Evolutionary conservation across 2,797 vertebrate genomes (phyloP), one percentile per base, ranked within the genome.

Genomic region (Lutra lutra): DNA sequence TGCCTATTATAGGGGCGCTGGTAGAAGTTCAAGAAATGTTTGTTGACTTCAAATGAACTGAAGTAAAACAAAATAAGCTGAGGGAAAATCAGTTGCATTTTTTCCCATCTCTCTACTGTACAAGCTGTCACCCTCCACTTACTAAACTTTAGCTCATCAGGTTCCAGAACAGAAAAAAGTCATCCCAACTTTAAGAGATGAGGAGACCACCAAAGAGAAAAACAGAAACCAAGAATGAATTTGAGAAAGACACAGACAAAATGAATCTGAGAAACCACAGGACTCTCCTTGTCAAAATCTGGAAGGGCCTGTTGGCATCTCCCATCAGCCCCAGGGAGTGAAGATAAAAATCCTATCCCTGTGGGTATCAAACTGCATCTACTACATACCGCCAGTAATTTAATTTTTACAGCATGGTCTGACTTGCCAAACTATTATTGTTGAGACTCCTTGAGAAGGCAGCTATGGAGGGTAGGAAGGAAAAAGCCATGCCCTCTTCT

Each of bases 311-410:
- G 91, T 89, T 96, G 96, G 92, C n/a, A 4, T 66, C 75, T 94
- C 1, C 2, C 78, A 73, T 73, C 96, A 98, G 98, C 94, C 93
- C 95, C 92, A 66, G 80, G 84, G 95, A 88, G 56, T 11, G 21
- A 56, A 97, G 98, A 98, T 98, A 98, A 98, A 98, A 95, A 98
- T 98, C 98, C 98, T 88, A 98, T 97, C 97, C 96, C 97, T 97
- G 38, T 97, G 98, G 98, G 98, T 97, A 98, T 98, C 0, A 58
- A 98, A 97, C 96, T 92, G 89, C 97, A 98, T 93, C 98, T 96
- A 79, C 97, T 97, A 98, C 98, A 98, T 97, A 98, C 97, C 94
- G 51, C 96, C 2, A 0, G 94, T 98, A 98, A 99, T 98, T 98
- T 96, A 97, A 98, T 98, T 98, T 98, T 94, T 96, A 98, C 58